phyloP scores from a whole-genome alignment of 2,113 vertebrate genomes.

The Lophochroa leadbeateri region DNA sequence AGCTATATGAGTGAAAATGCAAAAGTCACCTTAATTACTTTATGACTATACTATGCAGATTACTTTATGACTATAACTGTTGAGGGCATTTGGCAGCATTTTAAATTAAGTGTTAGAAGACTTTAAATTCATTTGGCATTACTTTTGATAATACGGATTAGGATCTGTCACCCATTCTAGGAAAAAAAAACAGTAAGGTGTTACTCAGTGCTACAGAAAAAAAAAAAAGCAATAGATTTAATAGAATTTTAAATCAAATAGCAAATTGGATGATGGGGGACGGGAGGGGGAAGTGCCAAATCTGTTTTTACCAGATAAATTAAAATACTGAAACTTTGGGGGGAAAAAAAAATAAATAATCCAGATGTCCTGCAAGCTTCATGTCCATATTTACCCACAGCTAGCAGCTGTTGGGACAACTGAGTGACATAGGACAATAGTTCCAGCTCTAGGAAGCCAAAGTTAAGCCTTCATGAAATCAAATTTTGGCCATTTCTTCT shows the following conservation, averaged over 20 bases:
- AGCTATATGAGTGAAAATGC: neutral
- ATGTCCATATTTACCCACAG: neutral
- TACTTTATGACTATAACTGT: neutral
- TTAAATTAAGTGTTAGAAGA: neutral
- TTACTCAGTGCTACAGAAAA: neutral
- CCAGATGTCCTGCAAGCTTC: neutral
- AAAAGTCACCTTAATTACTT: neutral
- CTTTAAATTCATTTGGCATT: neutral
- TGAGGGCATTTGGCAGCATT: neutral
- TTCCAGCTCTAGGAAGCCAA: neutral
- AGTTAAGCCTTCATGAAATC: neutral
- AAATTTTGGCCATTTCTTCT: neutral
- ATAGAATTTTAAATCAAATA: neutral
- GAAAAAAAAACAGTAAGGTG: neutral
- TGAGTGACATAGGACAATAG: neutral
- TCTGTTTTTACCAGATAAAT: neutral
- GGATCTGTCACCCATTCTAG: neutral
- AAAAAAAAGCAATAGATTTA: neutral
- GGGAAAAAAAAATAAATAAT: neutral
- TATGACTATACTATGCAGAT: neutral
- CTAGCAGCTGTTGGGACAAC: neutral
- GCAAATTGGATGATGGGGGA: rapidly evolving
- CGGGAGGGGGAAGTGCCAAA: rapidly evolving
- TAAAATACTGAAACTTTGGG: neutral
- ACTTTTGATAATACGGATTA: neutral